Evolutionary conservation across 2,113 vertebrate species (phyloP).

Genomic region (Petrocephalus zakoni): DNA sequence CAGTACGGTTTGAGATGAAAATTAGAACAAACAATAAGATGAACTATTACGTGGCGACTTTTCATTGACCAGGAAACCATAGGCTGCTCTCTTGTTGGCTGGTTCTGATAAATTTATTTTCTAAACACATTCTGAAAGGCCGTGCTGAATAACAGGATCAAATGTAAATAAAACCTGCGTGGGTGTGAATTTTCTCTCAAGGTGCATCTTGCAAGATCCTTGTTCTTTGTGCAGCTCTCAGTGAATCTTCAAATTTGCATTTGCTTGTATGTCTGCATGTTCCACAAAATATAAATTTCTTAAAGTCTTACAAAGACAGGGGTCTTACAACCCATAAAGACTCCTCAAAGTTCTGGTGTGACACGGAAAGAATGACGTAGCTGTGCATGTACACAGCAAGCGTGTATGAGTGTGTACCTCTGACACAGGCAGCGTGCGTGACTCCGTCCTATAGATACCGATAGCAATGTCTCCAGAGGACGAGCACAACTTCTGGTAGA

Average conservation of each 20-base stretch:
- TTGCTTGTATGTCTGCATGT: neutral
- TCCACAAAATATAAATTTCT: neutral
- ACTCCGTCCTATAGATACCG: slow-evolving; percentile 63
- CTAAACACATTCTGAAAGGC: neutral
- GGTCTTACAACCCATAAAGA: neutral
- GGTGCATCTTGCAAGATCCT: neutral
- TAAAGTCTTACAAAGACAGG: neutral
- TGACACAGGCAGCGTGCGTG: slow-evolving; percentile 50
- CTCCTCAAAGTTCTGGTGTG: neutral
- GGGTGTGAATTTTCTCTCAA: neutral
- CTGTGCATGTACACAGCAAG: neutral
- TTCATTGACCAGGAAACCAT: neutral
- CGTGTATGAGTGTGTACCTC: slow-evolving; percentile 51
- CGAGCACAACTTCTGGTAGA: slow-evolving; percentile 75
- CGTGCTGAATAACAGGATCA: neutral
- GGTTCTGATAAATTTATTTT: neutral
- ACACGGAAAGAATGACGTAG: neutral
- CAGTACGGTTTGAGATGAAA: neutral
- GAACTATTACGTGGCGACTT: neutral
- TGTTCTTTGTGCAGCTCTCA: neutral
- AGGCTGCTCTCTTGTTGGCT: neutral
- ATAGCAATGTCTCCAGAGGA: slow-evolving; percentile 50
- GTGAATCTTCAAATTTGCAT: neutral
- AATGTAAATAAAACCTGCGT: neutral
- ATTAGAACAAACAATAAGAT: neutral